These are phyloP conservation scores for Ophion costatus DNA, from an alignment of 2,888 invertebrate species.

Conservation along the genomic window DNA sequence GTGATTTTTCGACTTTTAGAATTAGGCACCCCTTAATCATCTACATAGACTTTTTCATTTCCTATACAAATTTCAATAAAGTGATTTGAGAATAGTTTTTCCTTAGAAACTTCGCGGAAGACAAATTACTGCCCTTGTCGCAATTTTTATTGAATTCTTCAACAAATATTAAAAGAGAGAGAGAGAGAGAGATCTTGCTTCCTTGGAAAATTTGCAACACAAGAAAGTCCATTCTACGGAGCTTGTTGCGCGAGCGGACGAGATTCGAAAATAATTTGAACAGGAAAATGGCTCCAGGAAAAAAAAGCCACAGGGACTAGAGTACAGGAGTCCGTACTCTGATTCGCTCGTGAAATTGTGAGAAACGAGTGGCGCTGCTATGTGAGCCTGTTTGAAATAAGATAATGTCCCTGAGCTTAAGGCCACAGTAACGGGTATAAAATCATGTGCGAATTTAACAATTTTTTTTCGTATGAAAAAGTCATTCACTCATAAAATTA, in stretches of 20 bases:
- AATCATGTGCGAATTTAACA: too few species aligned
- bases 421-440: too few species aligned
- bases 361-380: too few species aligned
- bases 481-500: too few species aligned
- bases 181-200: neutral
- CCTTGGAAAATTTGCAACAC: neutral
- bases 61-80: too few species aligned
- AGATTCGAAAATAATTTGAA: constrained; percentile 27
- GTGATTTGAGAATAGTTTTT: neutral
- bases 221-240: constrained; percentile 5
- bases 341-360: too few species aligned
- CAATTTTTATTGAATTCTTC: neutral
- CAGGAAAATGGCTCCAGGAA: neutral
- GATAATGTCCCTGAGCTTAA: neutral
- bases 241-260: neutral
- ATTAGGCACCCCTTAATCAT: too few species aligned
- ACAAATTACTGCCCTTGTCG: neutral
- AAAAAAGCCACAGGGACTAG: neutral
- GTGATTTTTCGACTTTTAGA: too few species aligned
- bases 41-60: too few species aligned
- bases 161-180: neutral
- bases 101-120: neutral
- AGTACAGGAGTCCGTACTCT: neutral
- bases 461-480: too few species aligned
- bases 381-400: neutral